A percentile compares a stretch with the other conserved stretches of the same genome.
These are phyloP conservation scores for Ornithoptera priamus DNA, from an alignment of 2,888 invertebrate genomes.

Conservation along the genomic window DNA sequence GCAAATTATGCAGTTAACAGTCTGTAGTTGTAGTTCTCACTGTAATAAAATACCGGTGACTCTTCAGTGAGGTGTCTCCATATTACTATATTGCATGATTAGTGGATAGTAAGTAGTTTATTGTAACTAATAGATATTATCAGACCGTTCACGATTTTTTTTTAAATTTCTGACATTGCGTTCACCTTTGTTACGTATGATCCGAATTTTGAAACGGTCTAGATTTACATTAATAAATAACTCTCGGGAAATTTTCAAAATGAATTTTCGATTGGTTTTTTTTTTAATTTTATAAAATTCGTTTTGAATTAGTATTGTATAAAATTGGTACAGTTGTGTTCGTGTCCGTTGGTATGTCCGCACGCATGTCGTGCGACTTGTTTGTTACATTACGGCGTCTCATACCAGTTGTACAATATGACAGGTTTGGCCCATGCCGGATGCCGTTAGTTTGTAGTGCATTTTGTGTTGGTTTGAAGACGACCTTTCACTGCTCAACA, in stretches of 20 bases:
- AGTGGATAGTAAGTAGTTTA: constrained; percentile 33
- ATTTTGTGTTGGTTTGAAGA: constrained; percentile 40
- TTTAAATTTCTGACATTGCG: constrained; percentile 35
- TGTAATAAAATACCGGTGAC: constrained; percentile 5
- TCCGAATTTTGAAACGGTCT: constrained; percentile 21
- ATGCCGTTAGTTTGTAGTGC: constrained; percentile 18
- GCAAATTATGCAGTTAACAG: constrained; percentile 46
- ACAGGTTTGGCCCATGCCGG: not conserved
- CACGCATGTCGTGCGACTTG: constrained; percentile 8
- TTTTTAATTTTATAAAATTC: constrained; percentile 1
- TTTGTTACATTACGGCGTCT: constrained; percentile 8
- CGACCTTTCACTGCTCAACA: constrained; percentile 53
- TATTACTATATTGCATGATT: constrained; percentile 25
- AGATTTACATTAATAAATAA: constrained; percentile 10
- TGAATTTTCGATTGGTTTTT: constrained; percentile 19
- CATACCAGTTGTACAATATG: not conserved
- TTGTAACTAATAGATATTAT: constrained; percentile 30
- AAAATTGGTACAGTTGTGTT: constrained; percentile 7
- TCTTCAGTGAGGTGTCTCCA: not conserved
- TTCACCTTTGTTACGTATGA: constrained; percentile 18
- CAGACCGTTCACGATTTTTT: constrained; percentile 35
- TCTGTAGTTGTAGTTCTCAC: constrained; percentile 43
- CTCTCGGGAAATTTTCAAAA: constrained; percentile 2
- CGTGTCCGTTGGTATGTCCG: not conserved
- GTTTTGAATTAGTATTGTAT: constrained; percentile 7